phyloP scores from a whole-genome alignment of 2,888 invertebrate genomes.

The Ormia ochracea region DNA sequence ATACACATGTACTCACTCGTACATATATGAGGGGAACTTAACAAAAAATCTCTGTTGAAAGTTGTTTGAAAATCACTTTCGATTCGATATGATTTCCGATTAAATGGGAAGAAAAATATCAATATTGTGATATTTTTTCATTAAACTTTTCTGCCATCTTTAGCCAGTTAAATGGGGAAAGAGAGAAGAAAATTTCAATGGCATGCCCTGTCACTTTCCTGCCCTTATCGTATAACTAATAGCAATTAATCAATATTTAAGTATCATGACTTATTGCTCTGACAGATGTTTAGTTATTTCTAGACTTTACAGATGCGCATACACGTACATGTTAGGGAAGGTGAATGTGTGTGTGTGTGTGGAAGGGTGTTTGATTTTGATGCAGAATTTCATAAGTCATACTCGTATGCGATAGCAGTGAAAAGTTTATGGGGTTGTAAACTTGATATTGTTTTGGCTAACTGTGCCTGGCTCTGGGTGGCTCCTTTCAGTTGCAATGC shows the following conservation, averaged over 20 bases:
- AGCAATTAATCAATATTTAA: slow-evolving; percentile 49
- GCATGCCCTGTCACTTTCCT: not conserved
- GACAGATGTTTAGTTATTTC: not conserved
- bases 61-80: slow-evolving; percentile 28
- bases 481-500: no score
- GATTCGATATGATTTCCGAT: slow-evolving; percentile 42
- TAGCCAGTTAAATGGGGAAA: not conserved
- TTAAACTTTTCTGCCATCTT: not conserved
- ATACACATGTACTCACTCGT: not conserved
- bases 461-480: no score
- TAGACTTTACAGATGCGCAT: not conserved
- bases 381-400: not conserved
- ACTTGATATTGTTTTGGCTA: not conserved
- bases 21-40: not conserved
- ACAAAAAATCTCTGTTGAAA: not conserved
- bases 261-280: slow-evolving; percentile 18
- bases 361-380: not conserved
- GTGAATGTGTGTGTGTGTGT: not conserved
- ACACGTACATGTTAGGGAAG: no score
- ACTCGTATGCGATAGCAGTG: not conserved
- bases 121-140: not conserved
- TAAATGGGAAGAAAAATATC: slow-evolving; percentile 36
- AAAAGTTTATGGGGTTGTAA: not conserved
- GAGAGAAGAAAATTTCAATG: not conserved
- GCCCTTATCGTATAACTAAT: not conserved